Percentiles rank a stretch among this genome's conserved stretches.
These are phyloP conservation scores for Thera britannica DNA, from an alignment of 2,888 invertebrate genomes.

Conservation along the genomic window DNA sequence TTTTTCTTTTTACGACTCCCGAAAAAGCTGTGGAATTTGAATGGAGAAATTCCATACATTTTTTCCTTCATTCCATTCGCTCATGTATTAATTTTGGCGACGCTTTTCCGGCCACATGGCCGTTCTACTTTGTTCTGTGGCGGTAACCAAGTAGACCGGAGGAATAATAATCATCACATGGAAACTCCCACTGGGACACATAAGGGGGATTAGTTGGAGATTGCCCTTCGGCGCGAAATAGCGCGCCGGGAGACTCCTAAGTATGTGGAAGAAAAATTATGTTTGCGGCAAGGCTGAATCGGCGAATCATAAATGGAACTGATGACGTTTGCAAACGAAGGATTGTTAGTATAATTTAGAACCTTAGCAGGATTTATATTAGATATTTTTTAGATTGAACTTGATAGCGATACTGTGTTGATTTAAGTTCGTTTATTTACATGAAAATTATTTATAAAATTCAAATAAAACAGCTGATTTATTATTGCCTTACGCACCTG, in stretches of 20 bases:
- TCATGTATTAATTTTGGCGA: too few species aligned
- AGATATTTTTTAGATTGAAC: neutral
- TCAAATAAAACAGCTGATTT: too few species aligned
- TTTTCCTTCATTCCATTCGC: too few species aligned
- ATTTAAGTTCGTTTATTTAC: too few species aligned
- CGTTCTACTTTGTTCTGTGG: neutral
- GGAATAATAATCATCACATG: slow-evolving; percentile 61
- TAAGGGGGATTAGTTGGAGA: slow-evolving; percentile 55
- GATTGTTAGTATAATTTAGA: neutral
- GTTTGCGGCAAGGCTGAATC: slow-evolving; percentile 30
- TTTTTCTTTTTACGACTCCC: too few species aligned
- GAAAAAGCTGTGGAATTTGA: too few species aligned
- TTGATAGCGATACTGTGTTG: neutral
- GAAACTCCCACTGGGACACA: slow-evolving; percentile 53
- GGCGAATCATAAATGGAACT: slow-evolving; percentile 1
- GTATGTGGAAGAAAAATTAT: slow-evolving; percentile 10
- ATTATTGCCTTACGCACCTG: too few species aligned
- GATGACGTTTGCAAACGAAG: slow-evolving; percentile 3
- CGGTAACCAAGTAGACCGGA: slow-evolving; percentile 33
- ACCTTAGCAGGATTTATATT: neutral
- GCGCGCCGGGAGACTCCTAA: slow-evolving; percentile 47
- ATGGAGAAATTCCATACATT: too few species aligned
- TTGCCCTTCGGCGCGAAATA: slow-evolving; percentile 50
- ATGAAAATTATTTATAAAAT: too few species aligned
- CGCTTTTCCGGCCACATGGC: too few species aligned